Evolutionary conservation across 2,888 invertebrate genomes (phyloP).

Genomic region (Eledone cirrhosa): DNA sequence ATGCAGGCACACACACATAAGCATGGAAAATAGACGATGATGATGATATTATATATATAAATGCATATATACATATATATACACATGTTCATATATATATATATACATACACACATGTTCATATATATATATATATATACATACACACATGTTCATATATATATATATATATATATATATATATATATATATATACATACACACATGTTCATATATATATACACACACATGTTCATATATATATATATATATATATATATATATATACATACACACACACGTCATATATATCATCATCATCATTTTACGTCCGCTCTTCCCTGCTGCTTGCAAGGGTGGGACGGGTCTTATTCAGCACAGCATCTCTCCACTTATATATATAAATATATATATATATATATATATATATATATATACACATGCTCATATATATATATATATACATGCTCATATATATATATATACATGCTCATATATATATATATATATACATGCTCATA

Average conservation of each 20-base stretch:
- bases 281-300: too few species aligned
- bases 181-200: neutral
- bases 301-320: too few species aligned
- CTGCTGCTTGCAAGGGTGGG: too few species aligned
- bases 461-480: neutral
- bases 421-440: neutral
- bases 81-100: neutral
- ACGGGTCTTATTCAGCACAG: too few species aligned
- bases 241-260: too few species aligned
- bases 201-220: neutral
- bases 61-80: neutral
- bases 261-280: too few species aligned
- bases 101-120: neutral
- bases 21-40: too few species aligned
- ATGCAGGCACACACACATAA: neutral
- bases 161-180: neutral
- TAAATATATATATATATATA: neutral
- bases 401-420: neutral
- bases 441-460: neutral
- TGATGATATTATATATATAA: neutral
- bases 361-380: neutral
- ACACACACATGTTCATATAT: neutral
- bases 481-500: neutral
- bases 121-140: neutral
- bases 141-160: neutral